Conservation (phyloP, 2,888 invertebrate species). For the Lysandra coridon region DNA sequence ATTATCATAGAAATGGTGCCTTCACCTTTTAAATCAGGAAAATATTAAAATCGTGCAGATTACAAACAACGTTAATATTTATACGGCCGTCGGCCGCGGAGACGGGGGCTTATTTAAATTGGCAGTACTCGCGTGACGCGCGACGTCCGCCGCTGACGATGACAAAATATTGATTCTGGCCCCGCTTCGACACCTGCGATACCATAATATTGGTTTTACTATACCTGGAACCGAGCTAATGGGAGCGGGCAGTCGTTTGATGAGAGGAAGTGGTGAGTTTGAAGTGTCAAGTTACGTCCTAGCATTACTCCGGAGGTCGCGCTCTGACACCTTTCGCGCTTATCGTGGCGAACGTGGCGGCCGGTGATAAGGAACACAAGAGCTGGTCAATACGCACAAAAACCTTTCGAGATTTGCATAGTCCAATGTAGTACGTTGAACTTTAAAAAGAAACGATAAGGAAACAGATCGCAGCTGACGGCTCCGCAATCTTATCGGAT, state of each 20-base stretch:
- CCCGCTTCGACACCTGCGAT: background rate
- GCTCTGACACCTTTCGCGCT: background rate
- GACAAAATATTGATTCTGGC: constrained; percentile 23
- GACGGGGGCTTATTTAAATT: constrained; percentile 18
- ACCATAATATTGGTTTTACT: constrained; percentile 21
- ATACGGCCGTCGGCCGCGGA: background rate
- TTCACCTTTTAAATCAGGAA: constrained; percentile 24
- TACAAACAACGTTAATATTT: background rate
- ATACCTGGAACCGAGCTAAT: background rate
- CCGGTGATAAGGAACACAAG: background rate
- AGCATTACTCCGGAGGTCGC: background rate
- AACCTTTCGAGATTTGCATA: constrained; percentile 2
- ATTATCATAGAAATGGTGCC: constrained; percentile 3
- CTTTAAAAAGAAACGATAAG: constrained; percentile 1
- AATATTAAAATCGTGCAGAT: constrained; percentile 10
- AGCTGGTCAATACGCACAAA: background rate
- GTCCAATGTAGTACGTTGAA: background rate
- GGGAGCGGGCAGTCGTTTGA: background rate
- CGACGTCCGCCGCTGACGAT: background rate
- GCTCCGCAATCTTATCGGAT: constrained; percentile 6
- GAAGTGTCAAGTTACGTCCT: background rate
- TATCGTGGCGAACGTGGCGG: background rate
- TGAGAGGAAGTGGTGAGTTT: background rate
- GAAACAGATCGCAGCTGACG: background rate
- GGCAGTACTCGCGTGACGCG: background rate